Evolutionary conservation across 2,888 invertebrate species (phyloP).

Genomic region (Acanthosepion lycidas): DNA sequence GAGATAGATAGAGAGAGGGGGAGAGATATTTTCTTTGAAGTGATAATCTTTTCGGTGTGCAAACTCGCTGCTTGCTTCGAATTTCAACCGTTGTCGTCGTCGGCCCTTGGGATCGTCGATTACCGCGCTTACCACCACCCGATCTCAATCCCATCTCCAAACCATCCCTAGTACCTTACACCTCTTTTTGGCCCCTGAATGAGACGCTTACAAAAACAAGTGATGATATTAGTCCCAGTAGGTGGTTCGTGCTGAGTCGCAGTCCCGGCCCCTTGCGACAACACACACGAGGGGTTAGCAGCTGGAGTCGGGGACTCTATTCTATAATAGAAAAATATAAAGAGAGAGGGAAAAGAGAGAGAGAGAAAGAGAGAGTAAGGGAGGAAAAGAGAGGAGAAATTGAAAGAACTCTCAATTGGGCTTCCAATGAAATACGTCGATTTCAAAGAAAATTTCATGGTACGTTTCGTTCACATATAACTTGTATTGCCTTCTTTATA

Average conservation of each 20-base stretch:
- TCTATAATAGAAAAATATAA: neutral
- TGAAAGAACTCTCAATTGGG: too few species aligned
- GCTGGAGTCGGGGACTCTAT: neutral
- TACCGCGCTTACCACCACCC: neutral
- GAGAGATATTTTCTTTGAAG: neutral
- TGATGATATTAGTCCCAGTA: neutral
- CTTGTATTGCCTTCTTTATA: too few species aligned
- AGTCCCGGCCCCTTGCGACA: constrained; percentile 7
- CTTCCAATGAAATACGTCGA: too few species aligned
- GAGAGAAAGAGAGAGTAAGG: neutral
- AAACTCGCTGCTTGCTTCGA: neutral
- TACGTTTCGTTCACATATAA: too few species aligned
- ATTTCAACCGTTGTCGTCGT: neutral
- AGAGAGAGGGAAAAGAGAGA: neutral
- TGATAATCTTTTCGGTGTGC: neutral
- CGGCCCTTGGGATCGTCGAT: neutral
- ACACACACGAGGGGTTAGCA: constrained; percentile 4
- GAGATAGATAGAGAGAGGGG: too few species aligned
- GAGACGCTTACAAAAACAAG: constrained; percentile 33
- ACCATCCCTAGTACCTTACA: neutral
- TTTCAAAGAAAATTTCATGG: too few species aligned
- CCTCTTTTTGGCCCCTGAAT: neutral
- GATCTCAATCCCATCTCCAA: neutral
- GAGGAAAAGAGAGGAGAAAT: too few species aligned
- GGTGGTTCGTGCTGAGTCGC: constrained; percentile 20